Base-by-base conservation (phyloP, 2,888 invertebrate species). In the Andricus quercusramuli region DNA sequence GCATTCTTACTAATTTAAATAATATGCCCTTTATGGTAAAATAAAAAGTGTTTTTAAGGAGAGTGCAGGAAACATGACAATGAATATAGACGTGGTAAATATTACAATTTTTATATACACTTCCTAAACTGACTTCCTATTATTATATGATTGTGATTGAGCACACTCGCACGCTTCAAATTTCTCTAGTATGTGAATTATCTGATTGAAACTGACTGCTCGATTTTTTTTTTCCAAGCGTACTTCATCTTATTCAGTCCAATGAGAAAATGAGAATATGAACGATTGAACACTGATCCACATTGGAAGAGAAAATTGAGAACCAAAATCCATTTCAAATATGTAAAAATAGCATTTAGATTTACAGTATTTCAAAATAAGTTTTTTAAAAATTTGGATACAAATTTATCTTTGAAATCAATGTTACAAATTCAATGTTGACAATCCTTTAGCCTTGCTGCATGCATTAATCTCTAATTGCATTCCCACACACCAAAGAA, bases 81-180 rank as follows among this genome's bases (percentile, higher is more conserved):
- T n/a, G 56, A 56, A n/a, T n/a, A 56, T n/a, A 56, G 56, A n/a
- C n/a, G 3, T 56, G n/a, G 56, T 56, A 56, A 56, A 56, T 56
- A 56, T 56, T 56, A 22, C 56, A n/a, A 11, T 56, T 56, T n/a
- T 56, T 4, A 56, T 56, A 56, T n/a, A n/a, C 32, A 59, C 29
- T 41, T 20, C 32, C n/a, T 51, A 25, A n/a, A 15, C 6, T 32
- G 29, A 78, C 41, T 68, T 62, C 29, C 47, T 47, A 74, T 74
- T 32, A 56, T 64, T 37, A 59, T 13, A 20, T 59, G 25, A n/a
- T 37, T 17, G 3, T 22, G 17, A 77, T 15, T 9, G 15, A 29
- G 8, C 59, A n/a, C 41, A 51, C 37, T 79, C 56, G n/a, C 67
- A 59, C 67, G 67, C 44, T 66, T 62, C 66, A 77, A 76, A 62